These are phyloP conservation scores for Lagodon rhomboides DNA, from an alignment of 2,797 vertebrate genomes.

Conservation along the genomic window DNA sequence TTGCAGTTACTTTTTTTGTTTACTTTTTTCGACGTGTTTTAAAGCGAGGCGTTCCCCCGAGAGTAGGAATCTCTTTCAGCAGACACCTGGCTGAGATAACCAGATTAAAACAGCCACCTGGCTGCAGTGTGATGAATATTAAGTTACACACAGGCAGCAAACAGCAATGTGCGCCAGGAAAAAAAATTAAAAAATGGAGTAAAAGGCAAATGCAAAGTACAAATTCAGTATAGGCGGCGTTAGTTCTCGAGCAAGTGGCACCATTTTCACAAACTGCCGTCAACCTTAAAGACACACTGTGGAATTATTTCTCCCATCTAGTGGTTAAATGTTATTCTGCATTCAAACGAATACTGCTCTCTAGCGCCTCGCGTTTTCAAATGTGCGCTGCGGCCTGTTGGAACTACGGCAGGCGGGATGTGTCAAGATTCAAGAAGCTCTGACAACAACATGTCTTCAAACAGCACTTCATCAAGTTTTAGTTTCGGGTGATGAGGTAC, in stretches of 20 bases:
- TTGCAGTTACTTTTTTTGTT: slow-evolving; percentile 42
- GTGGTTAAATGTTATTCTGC: too few relatives aligned
- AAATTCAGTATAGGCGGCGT: not conserved
- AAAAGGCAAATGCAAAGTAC: slow-evolving; percentile 17
- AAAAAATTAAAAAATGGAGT: slow-evolving; percentile 49
- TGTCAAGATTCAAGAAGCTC: too few relatives aligned
- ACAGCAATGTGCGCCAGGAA: slow-evolving; percentile 18
- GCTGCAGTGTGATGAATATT: slow-evolving; percentile 26
- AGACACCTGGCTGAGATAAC: slow-evolving; percentile 56
- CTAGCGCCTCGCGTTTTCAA: too few relatives aligned
- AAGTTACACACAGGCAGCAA: slow-evolving; percentile 28
- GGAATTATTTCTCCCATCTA: too few relatives aligned
- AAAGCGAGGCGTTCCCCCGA: slow-evolving; percentile 20
- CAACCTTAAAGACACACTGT: too few relatives aligned
- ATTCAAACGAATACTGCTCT: too few relatives aligned
- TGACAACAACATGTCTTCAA: too few relatives aligned
- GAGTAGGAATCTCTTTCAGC: slow-evolving; percentile 2
- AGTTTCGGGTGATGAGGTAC: too few relatives aligned
- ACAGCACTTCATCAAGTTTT: too few relatives aligned
- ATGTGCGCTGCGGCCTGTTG: too few relatives aligned
- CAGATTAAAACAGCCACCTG: slow-evolving; percentile 58
- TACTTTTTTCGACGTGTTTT: slow-evolving; percentile 46
- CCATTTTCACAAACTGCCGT: not conserved
- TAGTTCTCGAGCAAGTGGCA: not conserved
- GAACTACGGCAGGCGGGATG: too few relatives aligned